A percentile compares a stretch with the other conserved stretches of the same genome.
These are phyloP conservation scores for Aricia artaxerxes DNA, from an alignment of 2,888 invertebrate genomes.

Conservation along the genomic window DNA sequence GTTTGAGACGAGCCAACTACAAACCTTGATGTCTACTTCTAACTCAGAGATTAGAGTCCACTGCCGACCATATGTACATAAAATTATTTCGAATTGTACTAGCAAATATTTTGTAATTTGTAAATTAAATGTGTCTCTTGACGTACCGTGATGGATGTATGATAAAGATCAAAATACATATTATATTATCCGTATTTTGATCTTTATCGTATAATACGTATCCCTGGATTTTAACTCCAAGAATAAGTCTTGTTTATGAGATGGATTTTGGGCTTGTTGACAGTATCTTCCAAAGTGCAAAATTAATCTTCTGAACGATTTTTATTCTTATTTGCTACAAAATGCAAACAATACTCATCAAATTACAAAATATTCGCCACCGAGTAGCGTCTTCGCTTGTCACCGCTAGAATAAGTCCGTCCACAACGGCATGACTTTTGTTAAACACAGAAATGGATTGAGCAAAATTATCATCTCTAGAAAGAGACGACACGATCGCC, in stretches of 20 bases:
- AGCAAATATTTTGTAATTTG: constrained; percentile 20
- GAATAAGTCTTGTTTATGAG: not conserved
- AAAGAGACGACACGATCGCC: not conserved
- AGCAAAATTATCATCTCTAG: not conserved
- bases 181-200: no score
- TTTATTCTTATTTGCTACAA: not conserved
- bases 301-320: not conserved
- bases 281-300: not conserved
- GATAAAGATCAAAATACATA: no score
- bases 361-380: constrained; percentile 24
- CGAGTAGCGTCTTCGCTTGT: constrained; percentile 29
- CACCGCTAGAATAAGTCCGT: constrained; percentile 62
- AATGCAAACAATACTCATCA: not conserved
- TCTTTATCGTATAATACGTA: no score
- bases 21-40: constrained; percentile 7
- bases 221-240: not conserved
- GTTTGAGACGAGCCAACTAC: not conserved
- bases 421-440: constrained; percentile 64
- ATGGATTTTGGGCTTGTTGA: not conserved
- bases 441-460: constrained; percentile 41
- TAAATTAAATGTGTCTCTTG: not conserved
- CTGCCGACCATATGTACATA: constrained; percentile 30
- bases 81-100: not conserved
- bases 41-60: constrained; percentile 7
- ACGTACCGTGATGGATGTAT: no score